Evolutionary conservation across 2,888 invertebrate genomes (phyloP), one percentile per base, ranked within the genome.

Genomic region (Drosophila hamatofila): DNA sequence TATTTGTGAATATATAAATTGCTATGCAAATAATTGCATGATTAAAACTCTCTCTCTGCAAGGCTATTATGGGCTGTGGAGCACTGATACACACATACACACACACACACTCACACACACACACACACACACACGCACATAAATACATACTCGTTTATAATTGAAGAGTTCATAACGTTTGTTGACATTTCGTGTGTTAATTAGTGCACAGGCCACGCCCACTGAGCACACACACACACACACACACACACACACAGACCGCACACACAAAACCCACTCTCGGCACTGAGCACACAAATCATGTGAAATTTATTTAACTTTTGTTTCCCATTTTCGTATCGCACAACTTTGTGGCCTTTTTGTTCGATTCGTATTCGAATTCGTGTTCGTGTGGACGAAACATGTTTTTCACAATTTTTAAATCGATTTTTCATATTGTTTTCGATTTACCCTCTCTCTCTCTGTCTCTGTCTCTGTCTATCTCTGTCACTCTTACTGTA

Each of bases 111-210:
- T 14, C 30, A 5, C 4, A 16, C 6, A 27, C 5, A 48, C 9
- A n/a, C 9, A 18, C 18, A 48, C 27, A 18, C 14, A 48, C 12
- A n/a, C 8, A 48, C 3, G 11, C 11, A 48, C 8, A 48, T 1
- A n/a, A 2, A 18, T 8, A 51, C 7, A 33, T 14, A 18, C 14
- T n/a, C 18, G 37, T 35, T 6, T 42, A 62, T 51, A 23, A 44
- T 21, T 68, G 49, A n/a, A 23, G 16, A 74, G 41, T 27, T 46
- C 51, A 67, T 37, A 52, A 25, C 30, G 7, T 16, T 46, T 51
- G 21, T 67, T 51, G 21, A 35, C 44, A 51, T 44, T 56, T 33
- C n/a, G 21, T 60, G 41, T 49, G 67, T 60, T 72, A 72, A 72
- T 72, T 72, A 72, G 65, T 59, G 30, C 65, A 16, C 27, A 14